Conservation (phyloP, 2,888 invertebrate genomes). For the Noctua comes region DNA sequence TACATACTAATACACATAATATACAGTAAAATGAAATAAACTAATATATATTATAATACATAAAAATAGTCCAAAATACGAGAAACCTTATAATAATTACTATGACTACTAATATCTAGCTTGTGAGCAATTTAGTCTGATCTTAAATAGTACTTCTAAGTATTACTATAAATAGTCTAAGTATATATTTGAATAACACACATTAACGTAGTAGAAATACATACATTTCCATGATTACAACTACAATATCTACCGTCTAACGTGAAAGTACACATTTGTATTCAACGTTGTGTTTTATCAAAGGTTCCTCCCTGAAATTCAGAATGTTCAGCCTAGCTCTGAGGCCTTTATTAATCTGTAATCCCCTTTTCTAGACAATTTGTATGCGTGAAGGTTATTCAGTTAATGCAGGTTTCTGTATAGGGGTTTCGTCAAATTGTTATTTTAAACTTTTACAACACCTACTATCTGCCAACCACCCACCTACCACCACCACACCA, state of each 20-base stretch:
- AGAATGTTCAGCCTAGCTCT: constrained; percentile 4
- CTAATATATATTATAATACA: no score
- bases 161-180: neutral
- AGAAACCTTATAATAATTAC: no score
- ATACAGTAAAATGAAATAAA: no score
- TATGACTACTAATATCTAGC: no score
- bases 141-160: no score
- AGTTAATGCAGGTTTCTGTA: constrained; percentile 11
- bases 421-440: neutral
- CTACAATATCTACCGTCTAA: neutral
- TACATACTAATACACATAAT: no score
- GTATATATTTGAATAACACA: neutral
- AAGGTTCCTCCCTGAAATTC: constrained; percentile 13
- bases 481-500: no score
- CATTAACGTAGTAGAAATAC: neutral
- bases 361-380: constrained; percentile 18
- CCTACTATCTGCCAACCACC: no score
- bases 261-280: constrained; percentile 21
- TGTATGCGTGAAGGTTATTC: constrained; percentile 23
- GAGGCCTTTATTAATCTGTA: constrained; percentile 23
- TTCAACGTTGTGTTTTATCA: constrained; percentile 20
- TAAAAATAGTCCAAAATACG: no score
- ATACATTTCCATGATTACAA: neutral
- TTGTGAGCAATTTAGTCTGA: no score
- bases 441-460: neutral